These are phyloP conservation scores for Lycocerus yunnanus DNA, from an alignment of 2,888 invertebrate species.

Conservation along the genomic window DNA sequence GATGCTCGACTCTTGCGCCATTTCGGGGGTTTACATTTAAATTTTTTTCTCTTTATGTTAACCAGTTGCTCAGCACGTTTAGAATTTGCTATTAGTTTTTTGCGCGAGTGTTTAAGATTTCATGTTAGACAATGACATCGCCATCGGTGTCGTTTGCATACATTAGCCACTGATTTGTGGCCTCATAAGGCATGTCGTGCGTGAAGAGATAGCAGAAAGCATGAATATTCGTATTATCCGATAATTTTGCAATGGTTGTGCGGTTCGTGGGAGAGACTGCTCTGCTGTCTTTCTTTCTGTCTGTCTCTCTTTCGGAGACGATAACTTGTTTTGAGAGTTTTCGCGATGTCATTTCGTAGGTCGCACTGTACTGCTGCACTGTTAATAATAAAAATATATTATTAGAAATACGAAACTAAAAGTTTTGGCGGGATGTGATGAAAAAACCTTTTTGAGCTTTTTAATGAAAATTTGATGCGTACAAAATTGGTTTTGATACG, in stretches of 20 bases:
- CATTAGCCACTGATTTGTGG: background rate
- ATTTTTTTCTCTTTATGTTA: background rate
- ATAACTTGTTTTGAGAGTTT: background rate
- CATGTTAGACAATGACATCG: background rate
- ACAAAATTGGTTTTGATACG: conserved; percentile 22
- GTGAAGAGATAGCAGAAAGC: background rate
- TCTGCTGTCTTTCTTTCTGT: background rate
- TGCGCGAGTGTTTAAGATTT: background rate
- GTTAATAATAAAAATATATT: background rate
- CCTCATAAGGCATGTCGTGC: background rate
- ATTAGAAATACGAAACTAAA: conserved; percentile 3
- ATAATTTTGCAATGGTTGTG: background rate
- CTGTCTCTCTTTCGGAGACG: background rate
- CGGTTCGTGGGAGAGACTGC: background rate
- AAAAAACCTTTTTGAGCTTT: conserved; percentile 20
- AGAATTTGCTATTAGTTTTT: background rate
- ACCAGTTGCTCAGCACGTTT: background rate
- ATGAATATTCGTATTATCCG: background rate
- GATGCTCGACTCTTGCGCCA: background rate
- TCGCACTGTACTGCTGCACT: no score
- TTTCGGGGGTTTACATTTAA: background rate
- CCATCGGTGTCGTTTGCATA: background rate
- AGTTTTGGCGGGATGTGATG: conserved; percentile 11
- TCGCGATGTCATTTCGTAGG: background rate
- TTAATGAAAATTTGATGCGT: conserved; percentile 24